phyloP scores from a whole-genome alignment of 2,113 vertebrate genomes.

The Sphaerodactylus townsendi region DNA sequence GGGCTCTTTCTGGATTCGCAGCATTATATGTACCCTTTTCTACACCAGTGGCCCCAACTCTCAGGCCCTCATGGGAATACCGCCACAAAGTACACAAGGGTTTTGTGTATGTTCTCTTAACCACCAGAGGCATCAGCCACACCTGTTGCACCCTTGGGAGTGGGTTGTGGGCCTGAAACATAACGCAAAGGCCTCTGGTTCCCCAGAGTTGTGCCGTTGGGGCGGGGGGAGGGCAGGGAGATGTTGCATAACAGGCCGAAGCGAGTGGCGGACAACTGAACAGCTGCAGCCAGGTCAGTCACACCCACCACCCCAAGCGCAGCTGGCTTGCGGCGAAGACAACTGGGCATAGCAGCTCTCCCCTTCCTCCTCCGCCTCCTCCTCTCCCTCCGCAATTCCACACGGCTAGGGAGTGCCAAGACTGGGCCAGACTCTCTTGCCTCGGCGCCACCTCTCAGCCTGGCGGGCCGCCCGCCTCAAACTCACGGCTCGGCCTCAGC shows the following conservation, averaged over 20 bases:
- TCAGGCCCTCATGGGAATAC: background rate
- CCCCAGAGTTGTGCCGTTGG: background rate
- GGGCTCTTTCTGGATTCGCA: background rate
- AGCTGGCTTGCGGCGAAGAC: too few species aligned
- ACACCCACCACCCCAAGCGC: background rate
- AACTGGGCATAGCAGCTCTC: background rate
- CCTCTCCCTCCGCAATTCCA: background rate
- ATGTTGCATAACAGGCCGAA: background rate
- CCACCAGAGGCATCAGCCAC: too few species aligned
- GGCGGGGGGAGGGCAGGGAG: background rate
- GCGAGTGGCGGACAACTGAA: background rate
- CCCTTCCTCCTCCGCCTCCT: background rate
- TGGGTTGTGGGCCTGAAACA: too few species aligned
- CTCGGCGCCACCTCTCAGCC: background rate
- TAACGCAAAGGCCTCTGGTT: too few species aligned
- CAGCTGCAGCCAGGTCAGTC: background rate
- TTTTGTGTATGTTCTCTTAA: background rate
- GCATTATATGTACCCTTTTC: background rate
- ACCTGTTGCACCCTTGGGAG: too few species aligned
- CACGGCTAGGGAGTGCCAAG: background rate
- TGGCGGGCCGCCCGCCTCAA: background rate
- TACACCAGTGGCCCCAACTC: background rate
- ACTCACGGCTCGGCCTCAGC: background rate
- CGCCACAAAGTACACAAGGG: background rate
- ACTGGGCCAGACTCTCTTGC: background rate